phyloP scores from a whole-genome alignment of 2,888 invertebrate species.

The Amblyteles armatorius region DNA sequence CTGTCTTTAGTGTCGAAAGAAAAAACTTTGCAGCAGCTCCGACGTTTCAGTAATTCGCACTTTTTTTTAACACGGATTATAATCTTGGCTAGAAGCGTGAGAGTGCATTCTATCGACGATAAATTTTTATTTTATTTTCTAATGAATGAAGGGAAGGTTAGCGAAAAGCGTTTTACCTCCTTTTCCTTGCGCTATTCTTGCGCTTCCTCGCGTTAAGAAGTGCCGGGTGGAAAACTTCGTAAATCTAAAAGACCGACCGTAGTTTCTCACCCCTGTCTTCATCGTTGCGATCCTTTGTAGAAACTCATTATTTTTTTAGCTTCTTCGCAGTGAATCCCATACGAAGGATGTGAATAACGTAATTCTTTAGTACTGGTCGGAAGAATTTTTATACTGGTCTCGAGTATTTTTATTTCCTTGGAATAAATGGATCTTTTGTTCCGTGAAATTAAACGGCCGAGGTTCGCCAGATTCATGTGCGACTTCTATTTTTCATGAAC shows the following conservation, averaged over 20 bases:
- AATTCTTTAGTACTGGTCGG: not conserved
- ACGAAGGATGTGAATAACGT: too few relatives aligned
- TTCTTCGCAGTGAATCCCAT: not conserved
- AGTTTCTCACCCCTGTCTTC: not conserved
- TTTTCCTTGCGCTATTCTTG: not conserved
- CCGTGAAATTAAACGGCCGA: not conserved
- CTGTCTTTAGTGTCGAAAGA: not conserved
- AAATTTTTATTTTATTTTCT: not conserved
- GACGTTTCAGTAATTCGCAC: slow-evolving; percentile 10
- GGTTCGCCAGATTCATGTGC: not conserved
- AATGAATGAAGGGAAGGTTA: not conserved
- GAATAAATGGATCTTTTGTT: not conserved
- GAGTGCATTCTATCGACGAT: slow-evolving; percentile 5
- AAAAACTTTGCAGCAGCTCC: slow-evolving; percentile 28
- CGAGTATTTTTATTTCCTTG: not conserved
- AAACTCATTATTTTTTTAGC: not conserved
- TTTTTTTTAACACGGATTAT: slow-evolving; percentile 23
- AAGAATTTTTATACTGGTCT: not conserved
- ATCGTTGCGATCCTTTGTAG: not conserved
- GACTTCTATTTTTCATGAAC: too few relatives aligned
- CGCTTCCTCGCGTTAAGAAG: not conserved
- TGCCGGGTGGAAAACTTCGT: not conserved
- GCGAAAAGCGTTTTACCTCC: not conserved
- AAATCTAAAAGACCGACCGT: not conserved
- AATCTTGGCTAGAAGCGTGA: slow-evolving; percentile 1